These are phyloP conservation scores for Caenorhabditis sinica DNA, from an alignment of 2,888 invertebrate genomes.

Conservation along the genomic window DNA sequence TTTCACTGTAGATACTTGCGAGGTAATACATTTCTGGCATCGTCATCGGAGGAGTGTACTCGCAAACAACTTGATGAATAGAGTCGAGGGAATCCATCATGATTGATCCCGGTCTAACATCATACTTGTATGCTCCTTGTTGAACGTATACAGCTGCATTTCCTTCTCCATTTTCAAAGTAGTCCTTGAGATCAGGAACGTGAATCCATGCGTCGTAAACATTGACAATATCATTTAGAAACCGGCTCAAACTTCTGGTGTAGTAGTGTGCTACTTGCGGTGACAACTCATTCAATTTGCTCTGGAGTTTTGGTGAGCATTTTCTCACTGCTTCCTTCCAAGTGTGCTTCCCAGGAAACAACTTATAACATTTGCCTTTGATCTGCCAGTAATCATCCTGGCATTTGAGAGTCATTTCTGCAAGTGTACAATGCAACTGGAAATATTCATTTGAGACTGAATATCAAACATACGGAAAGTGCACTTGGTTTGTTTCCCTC, in stretches of 20 bases:
- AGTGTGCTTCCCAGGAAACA: neutral
- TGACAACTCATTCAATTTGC: neutral
- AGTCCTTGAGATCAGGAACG: constrained; percentile 19
- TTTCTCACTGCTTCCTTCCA: neutral
- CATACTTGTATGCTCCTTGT: constrained; percentile 14
- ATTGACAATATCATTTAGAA: neutral
- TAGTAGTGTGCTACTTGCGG: constrained; percentile 6
- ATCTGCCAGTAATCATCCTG: neutral
- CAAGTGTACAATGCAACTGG: too few species aligned
- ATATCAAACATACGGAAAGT: too few species aligned
- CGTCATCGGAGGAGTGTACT: constrained; percentile 18
- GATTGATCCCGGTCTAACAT: neutral
- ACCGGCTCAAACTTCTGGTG: neutral
- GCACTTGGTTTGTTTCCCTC: too few species aligned
- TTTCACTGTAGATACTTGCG: constrained; percentile 3
- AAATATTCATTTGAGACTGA: too few species aligned
- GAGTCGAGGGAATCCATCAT: neutral
- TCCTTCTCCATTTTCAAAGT: constrained; percentile 4
- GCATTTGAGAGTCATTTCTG: constrained; percentile 13
- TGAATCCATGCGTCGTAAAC: neutral
- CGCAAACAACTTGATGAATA: constrained; percentile 19
- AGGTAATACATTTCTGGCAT: constrained; percentile 20
- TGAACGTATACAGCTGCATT: constrained; percentile 12
- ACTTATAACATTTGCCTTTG: constrained; percentile 1
- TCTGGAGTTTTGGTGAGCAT: neutral